Percentiles rank a stretch among this genome's conserved stretches.
Evolutionary conservation across 30 jellyfish, hydroid and myxozoan genomes (phyloP).

Genomic region (Cassiopea andromeda): DNA sequence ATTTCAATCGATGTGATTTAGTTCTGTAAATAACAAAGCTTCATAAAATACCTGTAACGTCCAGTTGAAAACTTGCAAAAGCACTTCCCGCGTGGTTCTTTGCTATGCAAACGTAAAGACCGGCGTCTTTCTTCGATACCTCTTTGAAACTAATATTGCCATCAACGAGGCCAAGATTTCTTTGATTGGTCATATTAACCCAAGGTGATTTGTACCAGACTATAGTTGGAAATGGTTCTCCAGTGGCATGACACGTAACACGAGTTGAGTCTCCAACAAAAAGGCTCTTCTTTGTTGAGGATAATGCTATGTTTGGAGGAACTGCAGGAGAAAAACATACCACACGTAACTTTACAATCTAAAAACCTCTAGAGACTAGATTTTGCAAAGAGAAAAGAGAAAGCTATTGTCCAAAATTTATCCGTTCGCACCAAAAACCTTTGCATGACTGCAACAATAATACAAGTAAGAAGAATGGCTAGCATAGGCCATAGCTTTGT

Average conservation of each 20-base stretch:
- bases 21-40: background rate
- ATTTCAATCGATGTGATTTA: no score
- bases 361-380: no score
- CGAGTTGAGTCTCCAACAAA: conserved; percentile 83
- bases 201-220: conserved; percentile 78
- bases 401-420: no score
- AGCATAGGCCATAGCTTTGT: no score
- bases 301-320: conserved; percentile 78
- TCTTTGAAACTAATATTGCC: conserved; percentile 73
- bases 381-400: no score
- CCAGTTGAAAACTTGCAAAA: conserved; percentile 45
- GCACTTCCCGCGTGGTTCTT: conserved; percentile 76
- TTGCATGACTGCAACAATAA: no score
- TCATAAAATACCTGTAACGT: conserved; percentile 69
- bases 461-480: no score
- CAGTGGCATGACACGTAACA: conserved; percentile 86
- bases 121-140: conserved; percentile 80
- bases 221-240: conserved; percentile 90
- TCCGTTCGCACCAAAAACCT: no score
- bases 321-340: conserved; percentile 32
- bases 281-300: conserved; percentile 50
- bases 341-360: no score
- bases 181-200: conserved; percentile 23
- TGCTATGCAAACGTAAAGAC: conserved; percentile 89
- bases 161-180: conserved; percentile 50